Base-by-base conservation (phyloP, 2,113 vertebrate genomes). In the Sterrhoptilus dennistouni region DNA sequence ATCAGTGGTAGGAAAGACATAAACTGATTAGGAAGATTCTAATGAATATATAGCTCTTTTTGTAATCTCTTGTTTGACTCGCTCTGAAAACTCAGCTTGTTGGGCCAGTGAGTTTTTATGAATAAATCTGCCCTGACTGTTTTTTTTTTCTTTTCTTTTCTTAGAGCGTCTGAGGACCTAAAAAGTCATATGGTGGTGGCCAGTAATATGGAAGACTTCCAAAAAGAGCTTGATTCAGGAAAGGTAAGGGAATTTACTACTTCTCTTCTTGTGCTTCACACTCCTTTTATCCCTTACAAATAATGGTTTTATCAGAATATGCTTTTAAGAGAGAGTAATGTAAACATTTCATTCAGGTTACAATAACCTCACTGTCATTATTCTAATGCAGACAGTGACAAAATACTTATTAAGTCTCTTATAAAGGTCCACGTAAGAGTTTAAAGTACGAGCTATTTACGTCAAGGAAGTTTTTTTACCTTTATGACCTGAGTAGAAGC, bases 171-270 rank as follows among this genome's bases (percentile, higher is more conserved):
- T 16, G 96, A 98, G 95, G 99, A 99, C 91, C 95, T 99, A 81
- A 99, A 97, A 86, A 97, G 78, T 61, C 98, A 99, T 92, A 99
- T 99, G 99, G 98, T 99, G 81, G 98, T 98, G 57, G 98, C 97
- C 12, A 97, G 98, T 96, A 98, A 98, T 12, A 98, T 99, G 98
- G 99, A 99, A 54, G 98, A 99, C 78, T 99, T 99, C 96, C 99
- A 99, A 96, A 99, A 98, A 90, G 97, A 98, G 31, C 96, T 99
- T 54, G 99, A 99, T 88, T 98, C 98, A 90, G 99, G 99, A 96
- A 99, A 98, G 97, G 99, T 99, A 96, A 98, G 98, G 68, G 53
- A 42, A 44, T 59, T 20, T 47, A 6, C 12, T 64, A 12, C 3
- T 83, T 82, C 22, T 78, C 0, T 56, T 88, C 35, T 33, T 4